These are phyloP conservation scores for Sturnus vulgaris DNA, from an alignment of 2,113 vertebrate species.

Conservation along the genomic window DNA sequence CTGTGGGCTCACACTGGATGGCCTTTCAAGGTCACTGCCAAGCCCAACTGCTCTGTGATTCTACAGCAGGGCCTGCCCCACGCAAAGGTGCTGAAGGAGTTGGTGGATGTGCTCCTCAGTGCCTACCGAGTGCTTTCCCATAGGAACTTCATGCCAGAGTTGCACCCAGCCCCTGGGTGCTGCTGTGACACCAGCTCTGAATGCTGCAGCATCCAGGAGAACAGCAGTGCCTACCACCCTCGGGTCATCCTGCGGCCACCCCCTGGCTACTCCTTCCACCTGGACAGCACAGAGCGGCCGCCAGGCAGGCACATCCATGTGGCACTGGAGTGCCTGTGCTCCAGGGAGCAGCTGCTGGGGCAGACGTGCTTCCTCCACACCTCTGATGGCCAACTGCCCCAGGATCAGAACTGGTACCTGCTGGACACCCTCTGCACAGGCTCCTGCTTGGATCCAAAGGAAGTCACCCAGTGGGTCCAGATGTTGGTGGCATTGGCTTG, in stretches of 20 bases:
- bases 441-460: rapidly evolving
- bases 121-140: too few species aligned
- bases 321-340: background rate
- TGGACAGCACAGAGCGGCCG: rapidly evolving
- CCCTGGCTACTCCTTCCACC: background rate
- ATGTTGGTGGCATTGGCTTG: background rate
- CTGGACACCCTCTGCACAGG: background rate
- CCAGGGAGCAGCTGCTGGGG: background rate
- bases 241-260: background rate
- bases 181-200: too few species aligned
- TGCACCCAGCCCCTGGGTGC: too few species aligned
- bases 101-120: too few species aligned
- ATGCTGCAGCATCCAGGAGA: too few species aligned
- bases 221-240: too few species aligned
- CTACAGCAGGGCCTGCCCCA: too few species aligned
- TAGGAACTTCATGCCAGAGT: too few species aligned
- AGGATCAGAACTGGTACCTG: background rate
- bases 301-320: background rate
- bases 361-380: background rate
- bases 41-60: too few species aligned
- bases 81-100: too few species aligned
- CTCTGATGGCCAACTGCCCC: background rate
- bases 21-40: too few species aligned
- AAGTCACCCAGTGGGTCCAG: background rate
- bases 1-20: too few species aligned